Base-by-base conservation (phyloP, 2,113 vertebrate genomes). In the Odontesthes bonariensis region DNA sequence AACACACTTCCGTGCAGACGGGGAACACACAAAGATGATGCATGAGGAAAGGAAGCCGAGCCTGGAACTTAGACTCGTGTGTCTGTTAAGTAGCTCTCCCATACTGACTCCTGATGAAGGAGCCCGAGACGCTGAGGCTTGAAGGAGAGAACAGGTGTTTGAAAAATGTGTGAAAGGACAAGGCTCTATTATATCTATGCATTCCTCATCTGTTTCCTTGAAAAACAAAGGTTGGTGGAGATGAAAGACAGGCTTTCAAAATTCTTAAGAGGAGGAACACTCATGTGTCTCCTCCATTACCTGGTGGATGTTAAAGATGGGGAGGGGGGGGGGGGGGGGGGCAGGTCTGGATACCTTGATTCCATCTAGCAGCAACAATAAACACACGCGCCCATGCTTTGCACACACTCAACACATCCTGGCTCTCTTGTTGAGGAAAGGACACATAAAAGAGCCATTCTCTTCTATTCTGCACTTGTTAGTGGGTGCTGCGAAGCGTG, bases 391-490 rank as follows among this genome's bases (percentile, higher is more conserved):
- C 38, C n/a, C 73, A 69, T 52, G 51, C 69, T 46, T 53, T 13
- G 27, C 52, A 27, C 86, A 68, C 65, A 57, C 71, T 62, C 54
- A 57, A 70, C 83, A 85, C 89, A 85, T 86, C 81, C 82, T 88
- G 86, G 77, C 84, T 83, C 79, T 77, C 67, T 58, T 74, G 81
- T 88, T 81, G 75, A 84, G 81, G 76, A 77, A 88, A 87, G 69
- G 72, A 59, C 61, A 68, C 66, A 91, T 86, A 91, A 93, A 88
- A 87, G 88, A 92, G 81, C 73, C 90, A 75, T 90, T 91, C 83
- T 91, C 90, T 73, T 88, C 84, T 66, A 70, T 83, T 78, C 81
- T 84, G 69, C 86, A 77, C 89, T 89, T 82, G 89, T 86, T 91
- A 90, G 87, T 65, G 67, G 82, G 68, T 75, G 84, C 83, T 56